Percentiles rank a stretch among this genome's conserved stretches.
Conservation (phyloP, 2,113 vertebrate genomes). For the Sula dactylatra region DNA sequence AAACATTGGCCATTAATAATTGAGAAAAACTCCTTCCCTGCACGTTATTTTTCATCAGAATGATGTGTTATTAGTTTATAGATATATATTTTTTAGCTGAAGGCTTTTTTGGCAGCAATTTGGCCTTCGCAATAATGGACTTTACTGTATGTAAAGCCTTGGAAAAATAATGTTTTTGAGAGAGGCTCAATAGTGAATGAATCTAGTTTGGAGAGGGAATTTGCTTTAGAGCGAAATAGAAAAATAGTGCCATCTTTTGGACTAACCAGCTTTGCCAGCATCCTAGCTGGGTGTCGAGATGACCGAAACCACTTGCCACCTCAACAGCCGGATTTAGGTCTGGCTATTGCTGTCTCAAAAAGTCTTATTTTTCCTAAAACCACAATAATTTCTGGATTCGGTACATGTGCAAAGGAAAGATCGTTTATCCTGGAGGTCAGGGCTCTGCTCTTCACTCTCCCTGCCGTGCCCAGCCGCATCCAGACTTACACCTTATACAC, state of each 20-base stretch:
- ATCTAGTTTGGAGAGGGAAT: neutral
- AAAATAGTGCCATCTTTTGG: slow-evolving; percentile 70
- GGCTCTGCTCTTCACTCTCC: neutral
- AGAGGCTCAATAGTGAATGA: neutral
- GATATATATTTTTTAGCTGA: slow-evolving; percentile 5
- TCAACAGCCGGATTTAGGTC: neutral
- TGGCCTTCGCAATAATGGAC: slow-evolving; percentile 38
- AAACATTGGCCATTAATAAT: slow-evolving; percentile 30
- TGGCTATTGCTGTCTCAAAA: neutral
- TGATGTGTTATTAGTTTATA: slow-evolving; percentile 33
- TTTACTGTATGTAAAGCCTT: slow-evolving; percentile 48
- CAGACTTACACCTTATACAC: accelerated
- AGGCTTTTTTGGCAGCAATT: slow-evolving; percentile 44
- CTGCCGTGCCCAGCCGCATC: neutral
- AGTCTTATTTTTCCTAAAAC: neutral
- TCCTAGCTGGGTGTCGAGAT: neutral
- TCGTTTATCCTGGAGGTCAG: neutral
- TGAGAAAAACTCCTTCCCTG: neutral
- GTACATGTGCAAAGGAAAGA: neutral
- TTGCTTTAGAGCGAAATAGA: neutral
- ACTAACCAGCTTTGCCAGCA: neutral
- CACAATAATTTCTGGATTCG: neutral
- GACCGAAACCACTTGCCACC: neutral
- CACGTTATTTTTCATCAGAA: slow-evolving; percentile 9
- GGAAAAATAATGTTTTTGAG: neutral